Percentiles rank a stretch among this genome's conserved stretches.
Evolutionary conservation across 2,113 vertebrate species (phyloP).

Genomic region (Mus pahari): DNA sequence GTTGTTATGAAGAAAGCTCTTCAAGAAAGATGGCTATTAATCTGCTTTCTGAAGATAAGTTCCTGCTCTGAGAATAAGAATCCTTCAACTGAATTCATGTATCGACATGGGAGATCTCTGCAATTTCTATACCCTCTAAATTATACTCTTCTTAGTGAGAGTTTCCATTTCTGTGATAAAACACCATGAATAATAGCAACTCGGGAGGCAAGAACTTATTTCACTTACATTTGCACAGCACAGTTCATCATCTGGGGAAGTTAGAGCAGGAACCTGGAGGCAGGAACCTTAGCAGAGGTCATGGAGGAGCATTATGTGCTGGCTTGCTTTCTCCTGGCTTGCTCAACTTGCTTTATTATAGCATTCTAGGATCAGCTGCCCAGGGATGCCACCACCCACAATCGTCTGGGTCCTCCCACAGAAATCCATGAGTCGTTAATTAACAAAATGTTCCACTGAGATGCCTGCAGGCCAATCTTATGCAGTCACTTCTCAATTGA

Average conservation of each 20-base stretch:
- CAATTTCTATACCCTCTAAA: not conserved
- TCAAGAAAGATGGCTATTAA: slow-evolving; percentile 78
- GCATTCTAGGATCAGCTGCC: not conserved
- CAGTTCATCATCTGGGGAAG: not conserved
- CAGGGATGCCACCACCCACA: not conserved
- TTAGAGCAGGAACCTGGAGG: not conserved
- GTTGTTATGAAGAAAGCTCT: slow-evolving; percentile 80
- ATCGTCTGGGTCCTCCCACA: not conserved
- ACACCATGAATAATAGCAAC: not conserved
- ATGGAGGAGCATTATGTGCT: too few relatives aligned
- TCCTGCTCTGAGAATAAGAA: slow-evolving; percentile 73
- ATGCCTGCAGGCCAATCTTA: not conserved
- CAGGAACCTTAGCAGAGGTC: not conserved
- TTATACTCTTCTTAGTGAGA: not conserved
- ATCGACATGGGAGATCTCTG: slow-evolving; percentile 68
- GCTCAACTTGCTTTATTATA: not conserved
- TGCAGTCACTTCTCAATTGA: not conserved
- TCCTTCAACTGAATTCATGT: slow-evolving; percentile 78
- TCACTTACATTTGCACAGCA: not conserved
- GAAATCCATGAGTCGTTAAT: not conserved
- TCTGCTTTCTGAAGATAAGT: slow-evolving; percentile 79
- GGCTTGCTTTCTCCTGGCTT: not conserved
- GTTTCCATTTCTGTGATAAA: not conserved
- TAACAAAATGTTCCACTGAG: not conserved
- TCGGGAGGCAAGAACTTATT: not conserved